phyloP scores from a whole-genome alignment of 1,140 invertebrate genomes.

The Acromyrmex heyeri region DNA sequence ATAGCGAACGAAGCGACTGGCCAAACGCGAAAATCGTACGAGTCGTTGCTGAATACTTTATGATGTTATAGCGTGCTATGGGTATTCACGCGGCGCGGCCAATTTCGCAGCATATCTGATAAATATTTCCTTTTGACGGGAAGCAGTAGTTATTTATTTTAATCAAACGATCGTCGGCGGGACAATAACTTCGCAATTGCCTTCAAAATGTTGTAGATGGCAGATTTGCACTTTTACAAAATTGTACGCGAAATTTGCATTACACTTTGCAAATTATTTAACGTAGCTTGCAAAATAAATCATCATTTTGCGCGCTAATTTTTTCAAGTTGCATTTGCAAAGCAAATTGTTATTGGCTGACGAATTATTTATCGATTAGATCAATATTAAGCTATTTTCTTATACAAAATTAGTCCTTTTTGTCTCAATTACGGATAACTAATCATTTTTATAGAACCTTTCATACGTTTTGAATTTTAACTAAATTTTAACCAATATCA shows the following conservation, averaged over 20 bases:
- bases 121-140: conserved; percentile 63
- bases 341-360: not conserved
- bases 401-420: not conserved
- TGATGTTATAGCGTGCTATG: conserved; percentile 57
- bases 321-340: not conserved
- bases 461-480: not conserved
- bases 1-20: conserved; percentile 62
- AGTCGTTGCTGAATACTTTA: conserved; percentile 63
- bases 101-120: conserved; percentile 58
- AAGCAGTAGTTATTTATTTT: conserved; percentile 62
- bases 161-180: conserved; percentile 61
- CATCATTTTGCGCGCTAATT: not conserved
- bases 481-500: too few relatives aligned
- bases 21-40: conserved; percentile 62
- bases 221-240: conserved; percentile 57
- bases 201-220: conserved; percentile 23
- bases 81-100: conserved; percentile 54
- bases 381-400: not conserved
- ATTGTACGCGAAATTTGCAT: conserved; percentile 55
- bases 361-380: not conserved
- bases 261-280: conserved; percentile 52
- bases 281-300: conserved; percentile 33
- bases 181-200: conserved; percentile 59
- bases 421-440: not conserved
- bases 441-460: not conserved